phyloP scores from a whole-genome alignment of 2,113 vertebrate species.

The Catharus minimus region DNA sequence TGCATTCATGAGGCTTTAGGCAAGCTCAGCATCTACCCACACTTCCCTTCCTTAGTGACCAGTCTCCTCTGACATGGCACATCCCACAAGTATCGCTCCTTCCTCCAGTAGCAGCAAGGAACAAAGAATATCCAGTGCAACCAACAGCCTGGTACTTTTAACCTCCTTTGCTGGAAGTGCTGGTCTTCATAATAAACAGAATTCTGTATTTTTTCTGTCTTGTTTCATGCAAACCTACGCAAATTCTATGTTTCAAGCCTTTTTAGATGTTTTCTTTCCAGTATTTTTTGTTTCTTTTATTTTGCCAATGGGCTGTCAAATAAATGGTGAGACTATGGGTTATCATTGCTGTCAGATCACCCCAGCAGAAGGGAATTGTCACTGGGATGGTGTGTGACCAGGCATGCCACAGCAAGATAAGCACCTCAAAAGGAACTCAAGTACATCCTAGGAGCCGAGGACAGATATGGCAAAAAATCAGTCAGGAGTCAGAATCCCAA shows the following conservation, averaged over 20 bases:
- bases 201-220: background rate
- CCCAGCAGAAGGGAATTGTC: background rate
- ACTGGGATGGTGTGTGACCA: background rate
- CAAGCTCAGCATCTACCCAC: background rate
- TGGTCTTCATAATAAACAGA: background rate
- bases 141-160: background rate
- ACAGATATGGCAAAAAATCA: background rate
- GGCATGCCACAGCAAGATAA: background rate
- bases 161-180: background rate
- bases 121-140: background rate
- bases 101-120: background rate
- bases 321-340: background rate
- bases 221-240: accelerated
- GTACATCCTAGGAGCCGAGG: background rate
- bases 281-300: background rate
- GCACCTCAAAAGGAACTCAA: background rate
- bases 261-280: background rate
- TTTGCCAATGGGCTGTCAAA: background rate
- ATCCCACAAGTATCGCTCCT: background rate
- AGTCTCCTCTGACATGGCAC: background rate
- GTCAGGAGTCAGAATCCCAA: background rate
- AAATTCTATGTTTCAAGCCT: background rate
- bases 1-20: background rate
- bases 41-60: background rate
- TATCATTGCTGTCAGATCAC: background rate